These are phyloP conservation scores for Aethina tumida DNA, from an alignment of 1,140 invertebrate genomes.

Conservation along the genomic window DNA sequence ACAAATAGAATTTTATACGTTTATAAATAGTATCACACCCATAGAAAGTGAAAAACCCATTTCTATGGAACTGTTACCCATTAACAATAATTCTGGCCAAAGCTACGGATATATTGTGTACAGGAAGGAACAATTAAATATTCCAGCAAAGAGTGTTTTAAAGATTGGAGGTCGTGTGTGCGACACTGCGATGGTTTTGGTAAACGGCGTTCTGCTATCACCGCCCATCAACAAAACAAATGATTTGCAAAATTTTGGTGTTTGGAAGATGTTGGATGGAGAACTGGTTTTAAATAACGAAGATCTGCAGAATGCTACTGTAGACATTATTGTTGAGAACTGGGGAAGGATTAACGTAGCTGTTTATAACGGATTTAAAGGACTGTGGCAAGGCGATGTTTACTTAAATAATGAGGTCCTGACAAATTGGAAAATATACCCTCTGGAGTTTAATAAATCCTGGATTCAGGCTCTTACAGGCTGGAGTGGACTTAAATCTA, in stretches of 20 bases:
- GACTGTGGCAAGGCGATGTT: slow-evolving; percentile 37
- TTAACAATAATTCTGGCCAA: slow-evolving; percentile 45
- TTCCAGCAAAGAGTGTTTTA: slow-evolving; percentile 25
- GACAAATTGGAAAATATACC: slow-evolving; percentile 39
- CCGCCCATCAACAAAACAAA: slow-evolving; percentile 22
- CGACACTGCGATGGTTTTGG: slow-evolving; percentile 42
- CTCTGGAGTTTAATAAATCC: slow-evolving; percentile 42
- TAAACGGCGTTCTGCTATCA: slow-evolving; percentile 36
- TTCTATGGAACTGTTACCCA: slow-evolving; percentile 47
- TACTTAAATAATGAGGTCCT: slow-evolving; percentile 35
- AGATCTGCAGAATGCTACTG: slow-evolving; percentile 22
- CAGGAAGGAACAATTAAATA: slow-evolving; percentile 26
- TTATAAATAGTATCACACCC: no score
- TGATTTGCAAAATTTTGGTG: slow-evolving; percentile 37
- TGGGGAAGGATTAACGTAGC: slow-evolving; percentile 48
- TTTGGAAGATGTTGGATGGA: slow-evolving; percentile 35
- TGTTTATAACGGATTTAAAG: slow-evolving; percentile 37
- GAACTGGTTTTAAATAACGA: slow-evolving; percentile 16
- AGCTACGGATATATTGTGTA: slow-evolving; percentile 50
- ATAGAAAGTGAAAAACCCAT: slow-evolving; percentile 21
- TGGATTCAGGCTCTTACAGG: slow-evolving; percentile 30
- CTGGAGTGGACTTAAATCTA: slow-evolving; percentile 11
- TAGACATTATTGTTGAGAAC: slow-evolving; percentile 51
- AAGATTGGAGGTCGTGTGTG: slow-evolving; percentile 38
- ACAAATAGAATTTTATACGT: slow-evolving; percentile 10